Evolutionary conservation across 2,888 invertebrate species (phyloP).

Genomic region (Sarcophaga rosellei): DNA sequence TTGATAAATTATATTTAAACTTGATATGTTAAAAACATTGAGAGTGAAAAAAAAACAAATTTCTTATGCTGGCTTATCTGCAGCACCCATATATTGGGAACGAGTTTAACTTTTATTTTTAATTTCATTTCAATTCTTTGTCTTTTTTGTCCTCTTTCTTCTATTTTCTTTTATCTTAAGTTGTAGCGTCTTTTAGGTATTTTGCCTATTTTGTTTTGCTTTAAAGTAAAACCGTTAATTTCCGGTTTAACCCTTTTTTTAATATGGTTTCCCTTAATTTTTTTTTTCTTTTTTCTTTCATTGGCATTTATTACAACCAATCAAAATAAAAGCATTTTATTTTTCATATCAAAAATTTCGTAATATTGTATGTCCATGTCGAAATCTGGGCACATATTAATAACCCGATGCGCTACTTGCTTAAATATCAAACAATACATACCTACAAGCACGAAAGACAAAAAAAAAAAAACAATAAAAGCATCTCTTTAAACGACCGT

Average conservation of each 20-base stretch:
- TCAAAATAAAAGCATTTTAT: slow-evolving; percentile 41
- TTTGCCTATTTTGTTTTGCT: not conserved
- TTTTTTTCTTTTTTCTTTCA: slow-evolving; percentile 30
- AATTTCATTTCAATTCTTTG: not conserved
- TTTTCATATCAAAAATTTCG: slow-evolving; percentile 71
- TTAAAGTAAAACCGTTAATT: slow-evolving; percentile 73
- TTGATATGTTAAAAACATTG: slow-evolving; percentile 43
- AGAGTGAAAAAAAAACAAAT: not conserved
- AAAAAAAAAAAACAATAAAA: too few relatives aligned
- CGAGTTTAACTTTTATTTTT: slow-evolving; percentile 15
- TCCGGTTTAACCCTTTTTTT: slow-evolving; percentile 72
- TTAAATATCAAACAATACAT: slow-evolving; percentile 12
- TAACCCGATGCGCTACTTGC: slow-evolving; percentile 61
- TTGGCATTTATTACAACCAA: slow-evolving; percentile 55
- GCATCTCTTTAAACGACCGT: not conserved
- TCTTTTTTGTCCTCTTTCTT: slow-evolving; percentile 19
- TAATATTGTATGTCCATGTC: slow-evolving; percentile 66
- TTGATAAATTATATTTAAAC: slow-evolving; percentile 70
- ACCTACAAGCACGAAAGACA: too few relatives aligned
- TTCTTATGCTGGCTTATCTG: slow-evolving; percentile 65
- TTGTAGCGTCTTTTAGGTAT: not conserved
- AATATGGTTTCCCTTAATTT: not conserved
- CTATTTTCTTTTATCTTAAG: slow-evolving; percentile 10
- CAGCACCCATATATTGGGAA: slow-evolving; percentile 54
- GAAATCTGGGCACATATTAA: slow-evolving; percentile 38